Percentiles rank a stretch among this genome's conserved stretches.
Evolutionary conservation across 2,113 vertebrate genomes (phyloP).

Genomic region (Hypocryptadius cinnamomeus): DNA sequence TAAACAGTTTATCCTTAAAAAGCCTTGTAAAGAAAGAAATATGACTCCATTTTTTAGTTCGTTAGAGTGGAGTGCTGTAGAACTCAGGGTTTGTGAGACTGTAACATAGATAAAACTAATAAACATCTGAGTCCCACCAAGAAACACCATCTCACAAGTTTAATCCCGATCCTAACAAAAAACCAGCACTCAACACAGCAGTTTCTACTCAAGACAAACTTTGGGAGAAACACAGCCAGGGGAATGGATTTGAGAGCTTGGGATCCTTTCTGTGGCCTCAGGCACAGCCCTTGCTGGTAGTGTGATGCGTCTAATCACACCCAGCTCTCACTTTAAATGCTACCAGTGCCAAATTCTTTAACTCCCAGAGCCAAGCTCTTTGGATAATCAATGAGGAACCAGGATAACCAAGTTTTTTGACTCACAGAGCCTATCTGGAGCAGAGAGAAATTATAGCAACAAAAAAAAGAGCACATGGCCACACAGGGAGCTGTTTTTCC

Average conservation of each 20-base stretch:
- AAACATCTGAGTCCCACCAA: neutral
- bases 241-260: neutral
- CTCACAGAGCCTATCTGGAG: neutral
- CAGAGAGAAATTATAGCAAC: neutral
- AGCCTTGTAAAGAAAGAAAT: neutral
- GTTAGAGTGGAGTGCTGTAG: neutral
- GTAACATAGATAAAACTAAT: neutral
- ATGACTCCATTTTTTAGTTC: neutral
- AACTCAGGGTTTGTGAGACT: neutral
- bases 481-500: neutral
- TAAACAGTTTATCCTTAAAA: neutral
- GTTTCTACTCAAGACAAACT: neutral
- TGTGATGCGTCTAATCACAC: neutral
- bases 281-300: neutral
- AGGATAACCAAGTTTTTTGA: neutral
- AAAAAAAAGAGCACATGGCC: neutral
- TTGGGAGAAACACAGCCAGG: neutral
- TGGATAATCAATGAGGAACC: neutral
- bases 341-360: neutral
- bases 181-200: neutral
- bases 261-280: neutral
- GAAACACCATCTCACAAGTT: neutral
- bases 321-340: neutral
- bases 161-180: neutral
- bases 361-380: neutral